Percentiles rank a stretch among this genome's conserved stretches.
Evolutionary conservation across 2,888 invertebrate species (phyloP).

Genomic region (Reticulitermes lucifugus): DNA sequence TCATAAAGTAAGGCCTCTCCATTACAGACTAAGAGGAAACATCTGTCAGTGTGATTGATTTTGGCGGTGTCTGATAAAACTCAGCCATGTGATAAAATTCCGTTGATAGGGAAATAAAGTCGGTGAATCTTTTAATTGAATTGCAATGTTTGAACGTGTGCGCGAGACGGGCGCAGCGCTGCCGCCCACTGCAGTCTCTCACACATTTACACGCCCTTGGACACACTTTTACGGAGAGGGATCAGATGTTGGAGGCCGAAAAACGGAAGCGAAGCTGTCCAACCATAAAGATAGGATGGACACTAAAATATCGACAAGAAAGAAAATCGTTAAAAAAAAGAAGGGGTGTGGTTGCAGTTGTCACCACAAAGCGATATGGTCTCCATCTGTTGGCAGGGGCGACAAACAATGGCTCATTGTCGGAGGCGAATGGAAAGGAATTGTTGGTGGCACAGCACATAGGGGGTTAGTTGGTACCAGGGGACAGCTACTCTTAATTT

Average conservation of each 20-base stretch:
- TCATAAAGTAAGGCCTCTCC: not conserved
- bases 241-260: constrained; percentile 41
- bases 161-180: not conserved
- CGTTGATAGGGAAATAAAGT: not conserved
- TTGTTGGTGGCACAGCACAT: not conserved
- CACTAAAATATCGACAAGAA: constrained; percentile 27
- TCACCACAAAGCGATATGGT: constrained; percentile 46
- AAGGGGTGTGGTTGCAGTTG: constrained; percentile 46
- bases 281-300: constrained; percentile 45
- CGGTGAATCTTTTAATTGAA: not conserved
- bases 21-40: not conserved
- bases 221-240: not conserved
- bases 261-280: constrained; percentile 38
- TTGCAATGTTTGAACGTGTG: not conserved
- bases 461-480: constrained; percentile 20
- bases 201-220: not conserved
- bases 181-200: not conserved
- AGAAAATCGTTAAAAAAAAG: constrained; percentile 29
- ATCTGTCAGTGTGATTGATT: not conserved
- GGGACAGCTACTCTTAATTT: constrained; percentile 46
- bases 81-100: not conserved
- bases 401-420: constrained; percentile 51
- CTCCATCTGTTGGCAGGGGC: constrained; percentile 30
- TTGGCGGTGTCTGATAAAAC: not conserved
- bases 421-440: constrained; percentile 38